Percentiles rank a stretch among this genome's conserved stretches.
Evolutionary conservation across 2,113 vertebrate genomes (phyloP).

Genomic region (Oncorhynchus nerka): DNA sequence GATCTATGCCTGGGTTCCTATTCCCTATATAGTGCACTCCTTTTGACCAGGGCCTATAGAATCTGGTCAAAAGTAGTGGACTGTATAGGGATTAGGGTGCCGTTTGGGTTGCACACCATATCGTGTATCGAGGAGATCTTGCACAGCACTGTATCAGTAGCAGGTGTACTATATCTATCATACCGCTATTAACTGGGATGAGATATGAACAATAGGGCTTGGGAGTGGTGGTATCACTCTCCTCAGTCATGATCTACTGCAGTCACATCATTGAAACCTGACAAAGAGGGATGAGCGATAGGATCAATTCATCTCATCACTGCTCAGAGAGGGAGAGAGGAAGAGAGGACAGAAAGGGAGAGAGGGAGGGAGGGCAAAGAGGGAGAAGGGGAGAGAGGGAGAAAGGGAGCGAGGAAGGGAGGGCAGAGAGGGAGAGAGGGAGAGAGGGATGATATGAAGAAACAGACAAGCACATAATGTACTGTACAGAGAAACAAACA

Average conservation of each 20-base stretch:
- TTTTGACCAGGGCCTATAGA: no score
- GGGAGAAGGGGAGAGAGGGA: no score
- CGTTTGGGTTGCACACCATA: no score
- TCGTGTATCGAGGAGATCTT: no score
- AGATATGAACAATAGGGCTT: constrained; percentile 8
- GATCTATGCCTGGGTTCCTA: neutral
- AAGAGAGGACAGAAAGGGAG: neutral
- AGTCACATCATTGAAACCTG: constrained; percentile 43
- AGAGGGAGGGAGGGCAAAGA: no score
- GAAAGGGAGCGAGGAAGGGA: no score
- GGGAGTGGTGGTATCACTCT: neutral
- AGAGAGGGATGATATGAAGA: neutral
- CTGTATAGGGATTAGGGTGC: no score
- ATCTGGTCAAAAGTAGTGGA: no score
- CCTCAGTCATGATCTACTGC: no score
- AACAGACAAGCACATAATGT: neutral
- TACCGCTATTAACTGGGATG: neutral
- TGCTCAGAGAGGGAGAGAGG: neutral
- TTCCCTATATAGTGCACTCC: no score
- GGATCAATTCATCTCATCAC: constrained; percentile 23
- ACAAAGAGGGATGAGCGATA: constrained; percentile 10
- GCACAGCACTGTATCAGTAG: neutral
- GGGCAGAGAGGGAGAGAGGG: neutral
- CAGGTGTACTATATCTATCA: neutral
- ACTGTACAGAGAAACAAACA: no score